phyloP scores from a whole-genome alignment of 2,888 invertebrate genomes.

The Caenorhabditis sinica region DNA sequence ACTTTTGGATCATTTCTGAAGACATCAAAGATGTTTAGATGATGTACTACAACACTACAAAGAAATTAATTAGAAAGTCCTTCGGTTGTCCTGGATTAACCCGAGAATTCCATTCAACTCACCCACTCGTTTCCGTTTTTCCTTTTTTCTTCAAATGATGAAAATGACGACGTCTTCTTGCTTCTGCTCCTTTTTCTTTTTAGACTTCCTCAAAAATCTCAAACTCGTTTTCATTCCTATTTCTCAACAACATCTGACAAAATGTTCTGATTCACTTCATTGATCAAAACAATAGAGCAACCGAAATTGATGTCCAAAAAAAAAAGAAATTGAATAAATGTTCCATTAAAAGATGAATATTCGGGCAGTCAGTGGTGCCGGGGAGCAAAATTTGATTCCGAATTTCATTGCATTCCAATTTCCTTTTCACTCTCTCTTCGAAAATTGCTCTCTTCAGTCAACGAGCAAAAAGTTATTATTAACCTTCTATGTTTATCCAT shows the following conservation, averaged over 20 bases:
- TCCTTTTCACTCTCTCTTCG: slow-evolving; percentile 1
- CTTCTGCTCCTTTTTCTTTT: slow-evolving; percentile 1
- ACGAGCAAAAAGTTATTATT: slow-evolving; percentile 22
- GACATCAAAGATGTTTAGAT: slow-evolving; percentile 9
- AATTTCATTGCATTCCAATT: slow-evolving; percentile 28
- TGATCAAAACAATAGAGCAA: slow-evolving; percentile 2
- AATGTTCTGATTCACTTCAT: background rate
- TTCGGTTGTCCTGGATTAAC: slow-evolving; percentile 47
- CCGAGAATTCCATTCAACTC: slow-evolving; percentile 40
- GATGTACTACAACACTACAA: background rate
- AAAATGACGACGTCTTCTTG: slow-evolving; percentile 37
- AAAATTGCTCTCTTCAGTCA: background rate
- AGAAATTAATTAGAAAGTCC: slow-evolving; percentile 58
- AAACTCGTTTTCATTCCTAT: background rate
- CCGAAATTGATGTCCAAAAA: background rate
- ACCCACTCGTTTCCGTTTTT: slow-evolving; percentile 20
- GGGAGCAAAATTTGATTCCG: slow-evolving; percentile 25
- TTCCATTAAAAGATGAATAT: slow-evolving; percentile 52
- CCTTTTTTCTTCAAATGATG: slow-evolving; percentile 15
- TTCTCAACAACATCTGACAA: background rate
- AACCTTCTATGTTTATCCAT: slow-evolving; percentile 1
- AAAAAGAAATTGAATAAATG: slow-evolving; percentile 30
- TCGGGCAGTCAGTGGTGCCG: background rate
- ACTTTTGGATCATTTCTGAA: slow-evolving; percentile 12
- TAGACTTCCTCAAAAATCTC: slow-evolving; percentile 5